Evolutionary conservation across 2,113 vertebrate genomes (phyloP).

Genomic region (Poeciliopsis occidentalis): DNA sequence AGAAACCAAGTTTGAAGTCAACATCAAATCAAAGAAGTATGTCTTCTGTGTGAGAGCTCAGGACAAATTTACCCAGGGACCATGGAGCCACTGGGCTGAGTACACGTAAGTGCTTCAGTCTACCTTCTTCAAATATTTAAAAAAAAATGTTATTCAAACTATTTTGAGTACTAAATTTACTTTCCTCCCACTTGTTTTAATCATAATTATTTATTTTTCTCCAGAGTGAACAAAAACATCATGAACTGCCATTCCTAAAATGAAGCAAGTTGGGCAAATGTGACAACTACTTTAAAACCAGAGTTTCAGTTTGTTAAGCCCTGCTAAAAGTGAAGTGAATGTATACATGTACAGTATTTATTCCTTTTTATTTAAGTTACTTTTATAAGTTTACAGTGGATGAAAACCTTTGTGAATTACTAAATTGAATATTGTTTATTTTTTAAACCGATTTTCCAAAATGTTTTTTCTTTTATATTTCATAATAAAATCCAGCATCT

Average conservation of each 20-base stretch:
- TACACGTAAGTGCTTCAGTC: constrained; percentile 57
- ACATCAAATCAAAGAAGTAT: constrained; percentile 32
- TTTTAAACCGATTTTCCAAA: background rate
- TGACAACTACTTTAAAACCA: background rate
- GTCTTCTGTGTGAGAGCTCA: constrained; percentile 75
- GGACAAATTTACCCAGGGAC: constrained; percentile 60
- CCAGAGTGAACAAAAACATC: constrained; percentile 46
- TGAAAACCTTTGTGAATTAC: background rate
- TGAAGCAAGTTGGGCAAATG: constrained; percentile 1
- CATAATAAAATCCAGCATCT: constrained; percentile 39
- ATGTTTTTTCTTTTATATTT: constrained; percentile 1
- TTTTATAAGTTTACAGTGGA: background rate
- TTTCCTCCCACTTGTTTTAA: background rate
- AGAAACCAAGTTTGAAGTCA: constrained; percentile 10
- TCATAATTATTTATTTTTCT: background rate
- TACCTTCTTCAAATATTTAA: too few relatives aligned
- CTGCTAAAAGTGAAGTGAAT: constrained; percentile 3
- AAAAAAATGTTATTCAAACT: background rate
- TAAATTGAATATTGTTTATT: background rate
- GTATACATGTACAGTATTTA: constrained; percentile 71
- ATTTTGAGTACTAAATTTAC: background rate
- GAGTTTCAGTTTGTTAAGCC: background rate
- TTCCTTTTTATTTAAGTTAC: constrained; percentile 26
- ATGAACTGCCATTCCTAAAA: background rate
- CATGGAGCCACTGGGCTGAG: constrained; percentile 71